A percentile compares a stretch with the other conserved stretches of the same genome.
These are phyloP conservation scores for Microcaecilia unicolor DNA, from an alignment of 2,797 vertebrate species.

Conservation along the genomic window DNA sequence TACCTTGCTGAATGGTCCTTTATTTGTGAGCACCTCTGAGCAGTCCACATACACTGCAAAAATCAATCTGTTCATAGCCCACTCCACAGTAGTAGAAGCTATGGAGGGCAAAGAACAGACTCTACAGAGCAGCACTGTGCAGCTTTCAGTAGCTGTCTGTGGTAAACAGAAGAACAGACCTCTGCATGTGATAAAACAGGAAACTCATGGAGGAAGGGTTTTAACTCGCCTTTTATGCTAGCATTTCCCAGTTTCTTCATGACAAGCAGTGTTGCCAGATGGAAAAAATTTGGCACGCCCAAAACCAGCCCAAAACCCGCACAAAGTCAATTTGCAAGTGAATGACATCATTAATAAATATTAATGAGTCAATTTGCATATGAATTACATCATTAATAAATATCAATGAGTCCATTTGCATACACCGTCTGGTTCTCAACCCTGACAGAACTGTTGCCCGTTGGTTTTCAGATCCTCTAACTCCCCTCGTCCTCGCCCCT, in stretches of 20 bases:
- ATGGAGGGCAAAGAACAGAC: constrained; percentile 18
- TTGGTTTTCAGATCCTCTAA: too few relatives aligned
- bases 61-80: not conserved
- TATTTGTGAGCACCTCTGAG: not conserved
- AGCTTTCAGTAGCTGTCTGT: constrained; percentile 8
- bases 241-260: not conserved
- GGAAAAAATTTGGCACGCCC: too few relatives aligned
- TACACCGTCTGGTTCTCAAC: too few relatives aligned
- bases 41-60: rapidly evolving
- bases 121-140: constrained; percentile 26
- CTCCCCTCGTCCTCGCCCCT: too few relatives aligned
- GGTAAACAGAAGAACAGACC: not conserved
- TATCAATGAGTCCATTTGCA: too few relatives aligned
- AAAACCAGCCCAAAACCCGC: too few relatives aligned
- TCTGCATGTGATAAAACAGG: constrained; percentile 1
- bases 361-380: too few relatives aligned
- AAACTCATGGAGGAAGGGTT: not conserved
- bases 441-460: too few relatives aligned
- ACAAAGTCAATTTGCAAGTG: too few relatives aligned
- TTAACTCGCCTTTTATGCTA: not conserved
- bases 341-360: too few relatives aligned
- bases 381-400: too few relatives aligned
- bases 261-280: too few relatives aligned
- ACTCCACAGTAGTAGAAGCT: not conserved
- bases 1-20: not conserved